Conservation (phyloP, 2,888 invertebrate genomes). For the Calliphora vomitoria region DNA sequence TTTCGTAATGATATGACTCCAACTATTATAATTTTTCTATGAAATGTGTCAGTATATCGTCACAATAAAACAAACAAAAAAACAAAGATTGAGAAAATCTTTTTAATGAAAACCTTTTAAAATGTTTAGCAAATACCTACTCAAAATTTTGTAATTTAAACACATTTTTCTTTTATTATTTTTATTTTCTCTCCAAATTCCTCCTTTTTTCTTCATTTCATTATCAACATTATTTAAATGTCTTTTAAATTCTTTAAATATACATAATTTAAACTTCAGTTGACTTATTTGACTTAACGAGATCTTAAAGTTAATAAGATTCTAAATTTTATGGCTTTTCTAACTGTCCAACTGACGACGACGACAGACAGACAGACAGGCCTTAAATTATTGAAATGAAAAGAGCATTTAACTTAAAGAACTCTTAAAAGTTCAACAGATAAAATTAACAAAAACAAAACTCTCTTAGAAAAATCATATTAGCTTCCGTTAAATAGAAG, state of each 20-base stretch:
- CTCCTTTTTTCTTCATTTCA: neutral
- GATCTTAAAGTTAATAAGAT: constrained; percentile 52
- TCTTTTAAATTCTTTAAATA: constrained; percentile 10
- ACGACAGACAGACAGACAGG: neutral
- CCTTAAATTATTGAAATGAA: constrained; percentile 21
- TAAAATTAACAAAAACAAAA: neutral
- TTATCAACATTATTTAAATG: neutral
- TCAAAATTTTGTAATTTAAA: too few relatives aligned
- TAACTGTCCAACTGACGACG: neutral
- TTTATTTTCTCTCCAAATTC: too few relatives aligned
- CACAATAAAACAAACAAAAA: too few relatives aligned
- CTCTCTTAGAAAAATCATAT: constrained; percentile 20
- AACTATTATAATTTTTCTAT: too few relatives aligned
- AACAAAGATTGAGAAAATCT: too few relatives aligned
- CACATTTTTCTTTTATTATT: too few relatives aligned
- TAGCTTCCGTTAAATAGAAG: constrained; percentile 22
- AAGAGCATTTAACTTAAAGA: neutral
- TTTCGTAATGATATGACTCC: too few relatives aligned
- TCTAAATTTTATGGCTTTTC: constrained; percentile 24
- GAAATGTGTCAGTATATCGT: too few relatives aligned
- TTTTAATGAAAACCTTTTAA: too few relatives aligned
- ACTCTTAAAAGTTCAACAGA: neutral
- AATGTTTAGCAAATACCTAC: too few relatives aligned
- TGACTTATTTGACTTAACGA: constrained; percentile 63
- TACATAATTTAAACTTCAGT: constrained; percentile 51